These are phyloP conservation scores for Hylomyscus alleni DNA, from an alignment of 2,797 vertebrate species.

Conservation along the genomic window DNA sequence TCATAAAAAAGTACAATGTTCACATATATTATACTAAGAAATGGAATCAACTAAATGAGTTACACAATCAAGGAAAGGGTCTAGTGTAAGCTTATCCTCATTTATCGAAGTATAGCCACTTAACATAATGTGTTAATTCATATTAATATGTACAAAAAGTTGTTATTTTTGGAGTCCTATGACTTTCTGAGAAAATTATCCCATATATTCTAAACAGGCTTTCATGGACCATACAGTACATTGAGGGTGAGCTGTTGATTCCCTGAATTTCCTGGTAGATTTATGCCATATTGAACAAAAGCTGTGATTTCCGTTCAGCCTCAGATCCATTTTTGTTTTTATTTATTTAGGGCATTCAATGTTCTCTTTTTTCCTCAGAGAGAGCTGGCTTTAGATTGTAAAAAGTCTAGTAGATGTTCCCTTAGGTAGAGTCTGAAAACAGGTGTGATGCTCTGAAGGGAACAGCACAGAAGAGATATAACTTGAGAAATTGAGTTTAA, in stretches of 20 bases:
- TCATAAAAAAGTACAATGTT: neutral
- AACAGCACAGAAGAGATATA: neutral
- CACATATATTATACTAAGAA: neutral
- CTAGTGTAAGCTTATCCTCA: neutral
- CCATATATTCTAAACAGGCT: neutral
- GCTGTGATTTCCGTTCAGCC: neutral
- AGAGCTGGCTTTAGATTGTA: conserved; percentile 40
- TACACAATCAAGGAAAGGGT: neutral
- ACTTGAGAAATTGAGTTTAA: conserved; percentile 22
- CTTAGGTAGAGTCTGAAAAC: neutral
- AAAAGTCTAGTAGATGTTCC: neutral
- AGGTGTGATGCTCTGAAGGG: neutral
- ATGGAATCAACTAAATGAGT: neutral
- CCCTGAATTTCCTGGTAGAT: neutral
- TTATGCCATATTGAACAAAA: conserved; percentile 16
- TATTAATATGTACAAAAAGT: neutral
- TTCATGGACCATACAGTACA: neutral
- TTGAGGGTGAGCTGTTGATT: neutral
- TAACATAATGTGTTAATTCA: conserved; percentile 11
- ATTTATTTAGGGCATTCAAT: conserved; percentile 52
- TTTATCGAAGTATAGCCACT: neutral
- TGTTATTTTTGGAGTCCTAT: neutral
- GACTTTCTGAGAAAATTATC: conserved; percentile 31
- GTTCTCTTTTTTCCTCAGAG: conserved; percentile 58
- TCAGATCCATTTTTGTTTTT: conserved; percentile 56